A percentile compares a stretch with the other conserved stretches of the same genome.
Evolutionary conservation across 2,888 invertebrate genomes (phyloP).

Genomic region (Herminia tarsipennalis): DNA sequence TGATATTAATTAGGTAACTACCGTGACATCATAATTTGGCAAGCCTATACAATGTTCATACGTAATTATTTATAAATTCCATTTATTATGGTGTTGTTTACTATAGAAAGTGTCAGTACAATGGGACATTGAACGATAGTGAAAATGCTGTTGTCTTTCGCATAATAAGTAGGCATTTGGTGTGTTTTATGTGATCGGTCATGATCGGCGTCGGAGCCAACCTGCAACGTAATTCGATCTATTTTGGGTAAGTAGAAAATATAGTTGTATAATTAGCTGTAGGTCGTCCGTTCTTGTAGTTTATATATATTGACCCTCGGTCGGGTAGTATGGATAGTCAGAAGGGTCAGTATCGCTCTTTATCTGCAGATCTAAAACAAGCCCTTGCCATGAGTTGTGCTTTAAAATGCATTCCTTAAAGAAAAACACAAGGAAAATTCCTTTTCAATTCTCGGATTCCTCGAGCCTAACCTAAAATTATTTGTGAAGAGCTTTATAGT

Average conservation of each 20-base stretch:
- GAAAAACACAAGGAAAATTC: no score
- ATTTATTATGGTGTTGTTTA: constrained; percentile 59
- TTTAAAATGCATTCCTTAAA: no score
- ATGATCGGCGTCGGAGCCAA: constrained; percentile 33
- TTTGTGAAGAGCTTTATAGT: no score
- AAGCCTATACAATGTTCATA: constrained; percentile 41
- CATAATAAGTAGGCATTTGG: constrained; percentile 65
- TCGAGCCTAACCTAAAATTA: no score
- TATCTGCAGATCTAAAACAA: no score
- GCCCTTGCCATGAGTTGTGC: no score
- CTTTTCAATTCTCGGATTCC: no score
- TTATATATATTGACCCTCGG: no score
- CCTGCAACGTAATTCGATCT: constrained; percentile 29
- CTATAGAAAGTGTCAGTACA: constrained; percentile 78
- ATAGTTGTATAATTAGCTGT: constrained; percentile 13
- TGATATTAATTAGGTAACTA: constrained; percentile 41
- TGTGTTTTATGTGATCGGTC: constrained; percentile 46
- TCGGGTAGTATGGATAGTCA: no score
- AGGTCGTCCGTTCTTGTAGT: no score
- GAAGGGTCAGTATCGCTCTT: no score
- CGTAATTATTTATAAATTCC: constrained; percentile 55
- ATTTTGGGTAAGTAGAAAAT: constrained; percentile 40
- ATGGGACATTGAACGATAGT: constrained; percentile 80
- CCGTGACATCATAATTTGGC: constrained; percentile 48
- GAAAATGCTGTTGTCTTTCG: constrained; percentile 65